Percentiles rank a stretch among this genome's conserved stretches.
phyloP scores from a whole-genome alignment of 1,140 invertebrate species.

The Gyrodactylus bullatarudis region DNA sequence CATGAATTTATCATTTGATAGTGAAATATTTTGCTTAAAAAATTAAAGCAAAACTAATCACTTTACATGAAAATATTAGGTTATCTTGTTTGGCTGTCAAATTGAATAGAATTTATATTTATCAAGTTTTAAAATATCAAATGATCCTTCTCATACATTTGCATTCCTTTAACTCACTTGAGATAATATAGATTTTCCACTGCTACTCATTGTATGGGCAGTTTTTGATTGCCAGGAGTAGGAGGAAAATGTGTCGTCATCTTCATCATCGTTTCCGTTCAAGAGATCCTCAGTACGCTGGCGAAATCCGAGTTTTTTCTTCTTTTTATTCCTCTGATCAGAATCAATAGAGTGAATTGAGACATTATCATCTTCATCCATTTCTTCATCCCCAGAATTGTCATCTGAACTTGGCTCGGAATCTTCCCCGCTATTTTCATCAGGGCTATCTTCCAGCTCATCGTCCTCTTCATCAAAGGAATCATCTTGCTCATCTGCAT shows the following conservation, averaged over 20 bases:
- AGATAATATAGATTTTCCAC: background rate
- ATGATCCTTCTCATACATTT: too few relatives aligned
- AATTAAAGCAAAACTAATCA: too few relatives aligned
- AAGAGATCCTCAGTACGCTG: background rate
- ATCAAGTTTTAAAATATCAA: too few relatives aligned
- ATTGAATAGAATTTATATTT: too few relatives aligned
- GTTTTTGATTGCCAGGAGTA: background rate
- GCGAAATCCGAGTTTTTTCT: background rate
- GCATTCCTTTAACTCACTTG: too few relatives aligned
- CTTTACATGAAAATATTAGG: too few relatives aligned
- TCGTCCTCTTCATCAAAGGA: background rate
- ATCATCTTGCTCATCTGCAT: background rate
- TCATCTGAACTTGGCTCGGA: too few relatives aligned
- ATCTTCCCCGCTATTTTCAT: background rate
- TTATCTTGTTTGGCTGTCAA: too few relatives aligned
- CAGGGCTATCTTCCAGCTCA: background rate
- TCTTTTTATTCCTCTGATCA: background rate
- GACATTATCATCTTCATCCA: background rate
- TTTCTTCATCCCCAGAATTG: too few relatives aligned
- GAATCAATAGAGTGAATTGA: background rate
- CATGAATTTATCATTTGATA: too few relatives aligned
- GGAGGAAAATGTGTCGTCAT: background rate
- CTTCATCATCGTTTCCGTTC: background rate
- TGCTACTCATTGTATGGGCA: background rate
- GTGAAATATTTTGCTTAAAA: too few relatives aligned